phyloP scores from a whole-genome alignment of 2,888 invertebrate species.

The Phaedon cochleariae region DNA sequence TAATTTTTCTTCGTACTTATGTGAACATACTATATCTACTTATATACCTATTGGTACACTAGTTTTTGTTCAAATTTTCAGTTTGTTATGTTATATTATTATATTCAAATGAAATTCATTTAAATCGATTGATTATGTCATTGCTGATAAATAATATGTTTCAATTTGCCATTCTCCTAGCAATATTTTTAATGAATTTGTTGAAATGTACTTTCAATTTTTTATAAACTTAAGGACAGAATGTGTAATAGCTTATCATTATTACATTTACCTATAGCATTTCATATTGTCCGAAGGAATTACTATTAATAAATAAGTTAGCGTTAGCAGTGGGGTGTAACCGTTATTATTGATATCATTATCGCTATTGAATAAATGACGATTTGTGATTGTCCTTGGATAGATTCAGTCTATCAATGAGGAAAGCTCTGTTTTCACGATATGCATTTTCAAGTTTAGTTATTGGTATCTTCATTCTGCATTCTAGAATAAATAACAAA shows the following conservation, averaged over 20 bases:
- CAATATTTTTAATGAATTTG: not conserved
- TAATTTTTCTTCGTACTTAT: not conserved
- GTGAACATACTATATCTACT: not conserved
- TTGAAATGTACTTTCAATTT: conserved; percentile 13
- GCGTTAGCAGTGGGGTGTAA: no score
- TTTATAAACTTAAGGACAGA: conserved; percentile 1
- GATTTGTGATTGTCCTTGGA: no score
- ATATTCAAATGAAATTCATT: not conserved
- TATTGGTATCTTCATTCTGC: no score
- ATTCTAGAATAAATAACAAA: no score
- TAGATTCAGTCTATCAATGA: no score
- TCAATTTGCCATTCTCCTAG: not conserved
- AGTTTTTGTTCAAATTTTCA: not conserved
- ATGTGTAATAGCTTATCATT: conserved; percentile 1
- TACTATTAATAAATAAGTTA: conserved; percentile 8
- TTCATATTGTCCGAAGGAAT: conserved; percentile 8
- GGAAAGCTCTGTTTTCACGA: no score
- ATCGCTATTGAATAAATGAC: no score
- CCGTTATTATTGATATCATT: no score
- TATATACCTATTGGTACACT: conserved; percentile 9
- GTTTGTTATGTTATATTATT: not conserved
- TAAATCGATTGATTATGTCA: conserved; percentile 6
- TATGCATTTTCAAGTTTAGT: no score
- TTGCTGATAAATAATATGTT: not conserved
- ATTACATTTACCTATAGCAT: conserved; percentile 3